Evolutionary conservation across 2,797 vertebrate species (phyloP), one percentile per base, ranked within the genome.

Genomic region (Falco peregrinus): DNA sequence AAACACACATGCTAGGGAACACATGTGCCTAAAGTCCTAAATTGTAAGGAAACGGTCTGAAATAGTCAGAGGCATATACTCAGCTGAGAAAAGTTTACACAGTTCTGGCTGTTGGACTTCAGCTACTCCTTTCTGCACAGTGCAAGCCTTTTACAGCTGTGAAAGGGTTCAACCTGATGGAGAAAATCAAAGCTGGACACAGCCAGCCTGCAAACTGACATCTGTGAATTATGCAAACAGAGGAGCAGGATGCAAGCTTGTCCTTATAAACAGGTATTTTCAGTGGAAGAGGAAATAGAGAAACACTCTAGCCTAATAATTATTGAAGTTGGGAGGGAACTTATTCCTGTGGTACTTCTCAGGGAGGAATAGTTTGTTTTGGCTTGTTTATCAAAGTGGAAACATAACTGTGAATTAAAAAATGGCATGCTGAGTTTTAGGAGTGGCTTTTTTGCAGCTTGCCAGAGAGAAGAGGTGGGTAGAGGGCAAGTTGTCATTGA

Each of bases 381-480:
- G 97, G 93, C 90, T 98, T 98, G 97, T 90, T 87, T 98, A 87
- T 96, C 98, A 97, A 98, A 98, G 97, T 98, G 98, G 98, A 98
- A 98, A 98, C 94, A 84, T 97, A 98, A 98, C 97, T 98, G 97
- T 97, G 97, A 98, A 98, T 98, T 98, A 97, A 98, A 98, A 98
- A 98, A 96, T 93, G 77, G 68, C 98, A 97, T 97, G 97, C 98
- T 98, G 98, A 94, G 98, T 97, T 96, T 96, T 95, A 97, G 92
- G 90, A 98, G 90, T 50, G 29, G 80, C 37, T 95, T 92, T 93
- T 95, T 95, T 89, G 89, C 86, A 96, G 69, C 94, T 94, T 96
- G 92, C 97, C 94, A 91, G 94, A 95, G 95, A 96, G 85, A 90
- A 97, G 70, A 69, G 3, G 39, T 96, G 93, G 79, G 57, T 85